Evolutionary conservation across 2,113 vertebrate genomes (phyloP).

Genomic region (Balaeniceps rex): DNA sequence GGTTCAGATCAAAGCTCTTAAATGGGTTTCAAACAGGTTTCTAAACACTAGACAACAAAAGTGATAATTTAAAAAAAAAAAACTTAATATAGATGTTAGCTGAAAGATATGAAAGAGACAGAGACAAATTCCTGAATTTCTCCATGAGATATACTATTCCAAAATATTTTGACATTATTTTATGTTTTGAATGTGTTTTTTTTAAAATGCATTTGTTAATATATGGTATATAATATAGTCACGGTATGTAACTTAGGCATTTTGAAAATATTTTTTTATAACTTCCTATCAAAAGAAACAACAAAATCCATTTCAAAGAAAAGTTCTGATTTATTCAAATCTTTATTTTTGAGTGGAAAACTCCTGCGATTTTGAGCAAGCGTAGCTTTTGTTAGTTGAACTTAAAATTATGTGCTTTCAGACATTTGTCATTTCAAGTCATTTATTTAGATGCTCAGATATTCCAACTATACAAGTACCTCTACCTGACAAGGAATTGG

Average conservation of each 20-base stretch:
- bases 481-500: neutral
- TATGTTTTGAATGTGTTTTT: fast-evolving
- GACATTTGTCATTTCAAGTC: fast-evolving
- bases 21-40: neutral
- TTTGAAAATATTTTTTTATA: neutral
- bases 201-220: neutral
- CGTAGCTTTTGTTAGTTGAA: neutral
- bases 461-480: neutral
- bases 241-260: neutral
- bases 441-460: neutral
- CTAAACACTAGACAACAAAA: neutral
- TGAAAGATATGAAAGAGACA: neutral
- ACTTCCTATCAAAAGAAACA: neutral
- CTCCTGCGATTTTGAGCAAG: neutral
- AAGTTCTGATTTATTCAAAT: neutral
- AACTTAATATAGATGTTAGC: neutral
- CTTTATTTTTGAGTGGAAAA: neutral
- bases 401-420: neutral
- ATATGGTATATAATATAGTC: neutral
- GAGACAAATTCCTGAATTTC: neutral
- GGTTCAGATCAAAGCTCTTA: neutral
- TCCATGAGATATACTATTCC: neutral
- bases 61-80: neutral
- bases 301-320: neutral
- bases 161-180: neutral